phyloP scores from a whole-genome alignment of 2,113 vertebrate genomes.

The Pseudolaguvia tuberculata region DNA sequence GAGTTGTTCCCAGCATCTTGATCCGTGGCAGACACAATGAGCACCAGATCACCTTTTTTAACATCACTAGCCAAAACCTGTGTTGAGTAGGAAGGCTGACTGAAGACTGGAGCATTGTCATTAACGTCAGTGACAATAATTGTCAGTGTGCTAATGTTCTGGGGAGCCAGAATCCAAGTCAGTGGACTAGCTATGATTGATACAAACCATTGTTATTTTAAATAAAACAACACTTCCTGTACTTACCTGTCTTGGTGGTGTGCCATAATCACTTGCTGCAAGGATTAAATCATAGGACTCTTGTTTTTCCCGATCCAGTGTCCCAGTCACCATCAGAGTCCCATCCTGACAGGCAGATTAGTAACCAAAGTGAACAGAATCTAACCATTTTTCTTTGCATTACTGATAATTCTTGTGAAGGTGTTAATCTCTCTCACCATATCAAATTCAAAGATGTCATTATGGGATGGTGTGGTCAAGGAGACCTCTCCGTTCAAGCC shows the following conservation, averaged over 20 bases:
- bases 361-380: neutral
- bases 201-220: neutral
- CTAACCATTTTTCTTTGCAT: neutral
- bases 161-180: constrained; percentile 32
- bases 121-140: constrained; percentile 65
- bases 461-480: constrained; percentile 52
- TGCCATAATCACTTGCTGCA: constrained; percentile 63
- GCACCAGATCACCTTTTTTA: constrained; percentile 52
- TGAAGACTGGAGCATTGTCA: constrained; percentile 68
- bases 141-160: constrained; percentile 68
- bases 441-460: constrained; percentile 59
- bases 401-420: neutral
- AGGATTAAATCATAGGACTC: constrained; percentile 64
- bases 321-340: constrained; percentile 55
- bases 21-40: constrained; percentile 62
- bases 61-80: constrained; percentile 51
- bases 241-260: constrained; percentile 66
- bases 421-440: constrained; percentile 56
- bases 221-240: neutral
- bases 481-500: constrained; percentile 65
- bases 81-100: constrained; percentile 46
- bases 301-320: constrained; percentile 69
- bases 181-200: neutral
- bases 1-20: constrained; percentile 61
- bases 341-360: constrained; percentile 63